Conservation (phyloP, 2,888 invertebrate genomes). For the Xiphydria camelus region DNA sequence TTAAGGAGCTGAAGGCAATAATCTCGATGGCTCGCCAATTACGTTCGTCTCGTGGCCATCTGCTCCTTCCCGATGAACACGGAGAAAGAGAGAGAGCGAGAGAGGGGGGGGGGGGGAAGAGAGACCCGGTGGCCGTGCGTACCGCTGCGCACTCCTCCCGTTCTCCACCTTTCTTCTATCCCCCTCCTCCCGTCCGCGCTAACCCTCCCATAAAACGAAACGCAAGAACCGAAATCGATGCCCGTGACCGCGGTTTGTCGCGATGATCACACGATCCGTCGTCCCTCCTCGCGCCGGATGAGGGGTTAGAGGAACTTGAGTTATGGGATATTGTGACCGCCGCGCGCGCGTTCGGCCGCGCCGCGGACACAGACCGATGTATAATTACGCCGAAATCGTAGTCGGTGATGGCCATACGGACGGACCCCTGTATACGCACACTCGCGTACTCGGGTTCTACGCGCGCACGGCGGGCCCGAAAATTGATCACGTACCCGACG, state of each 20-base stretch:
- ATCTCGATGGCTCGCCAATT: conserved; percentile 53
- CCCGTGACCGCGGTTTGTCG: conserved; percentile 28
- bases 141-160: neutral
- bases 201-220: neutral
- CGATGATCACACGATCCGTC: conserved; percentile 1
- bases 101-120: conserved; percentile 1
- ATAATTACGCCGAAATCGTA: conserved; percentile 56
- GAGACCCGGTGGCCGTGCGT: conserved; percentile 9
- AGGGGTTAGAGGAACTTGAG: neutral
- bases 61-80: conserved; percentile 38
- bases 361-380: conserved; percentile 38
- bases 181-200: neutral
- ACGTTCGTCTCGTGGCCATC: conserved; percentile 56
- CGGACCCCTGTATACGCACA: conserved; percentile 14
- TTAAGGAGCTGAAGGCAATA: conserved; percentile 44
- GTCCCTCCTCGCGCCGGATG: neutral
- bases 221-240: conserved; percentile 11
- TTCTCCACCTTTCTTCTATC: neutral
- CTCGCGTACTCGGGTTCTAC: conserved; percentile 1
- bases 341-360: too few species aligned
- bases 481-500: conserved; percentile 55
- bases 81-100: too few species aligned
- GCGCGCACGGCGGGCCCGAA: conserved; percentile 34
- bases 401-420: conserved; percentile 30
- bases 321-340: conserved; percentile 37